phyloP scores from a whole-genome alignment of 1,140 invertebrate genomes.

The Anoplophora glabripennis region DNA sequence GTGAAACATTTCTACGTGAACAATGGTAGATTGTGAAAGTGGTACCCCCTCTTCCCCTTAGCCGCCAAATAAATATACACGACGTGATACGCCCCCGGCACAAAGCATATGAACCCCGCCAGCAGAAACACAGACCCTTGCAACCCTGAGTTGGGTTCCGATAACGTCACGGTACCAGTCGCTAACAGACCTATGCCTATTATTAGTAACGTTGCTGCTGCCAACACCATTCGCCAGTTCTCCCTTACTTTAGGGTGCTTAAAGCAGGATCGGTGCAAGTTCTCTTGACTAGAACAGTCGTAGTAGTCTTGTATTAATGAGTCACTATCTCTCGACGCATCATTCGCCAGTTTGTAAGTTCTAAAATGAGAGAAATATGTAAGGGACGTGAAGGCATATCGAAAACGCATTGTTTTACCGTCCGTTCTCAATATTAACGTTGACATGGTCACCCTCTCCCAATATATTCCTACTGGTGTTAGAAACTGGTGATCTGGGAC shows the following conservation, averaged over 20 bases:
- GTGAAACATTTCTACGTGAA: conserved; percentile 58
- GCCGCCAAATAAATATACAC: conserved; percentile 80
- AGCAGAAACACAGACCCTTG: conserved; percentile 79
- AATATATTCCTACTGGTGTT: conserved; percentile 19
- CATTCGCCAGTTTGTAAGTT: conserved; percentile 63
- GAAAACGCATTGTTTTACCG: conserved; percentile 26
- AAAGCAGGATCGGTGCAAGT: conserved; percentile 66
- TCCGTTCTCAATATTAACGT: conserved; percentile 39
- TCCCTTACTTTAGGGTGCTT: conserved; percentile 78
- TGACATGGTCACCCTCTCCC: conserved; percentile 36
- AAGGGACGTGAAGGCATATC: not conserved
- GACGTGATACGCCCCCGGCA: conserved; percentile 77
- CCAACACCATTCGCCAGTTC: conserved; percentile 81
- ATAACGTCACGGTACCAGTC: conserved; percentile 70
- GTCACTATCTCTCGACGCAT: conserved; percentile 74
- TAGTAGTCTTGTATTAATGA: conserved; percentile 74
- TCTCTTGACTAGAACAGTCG: conserved; percentile 58
- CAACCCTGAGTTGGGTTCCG: conserved; percentile 65
- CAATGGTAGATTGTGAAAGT: conserved; percentile 78
- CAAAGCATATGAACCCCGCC: conserved; percentile 77
- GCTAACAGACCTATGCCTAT: conserved; percentile 72
- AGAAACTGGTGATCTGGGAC: conserved; percentile 25
- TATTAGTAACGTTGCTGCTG: conserved; percentile 70
- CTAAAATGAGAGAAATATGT: conserved; percentile 46
- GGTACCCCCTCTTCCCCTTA: conserved; percentile 74